phyloP scores from a whole-genome alignment of 2,797 vertebrate genomes.

The Eulemur rubriventer region DNA sequence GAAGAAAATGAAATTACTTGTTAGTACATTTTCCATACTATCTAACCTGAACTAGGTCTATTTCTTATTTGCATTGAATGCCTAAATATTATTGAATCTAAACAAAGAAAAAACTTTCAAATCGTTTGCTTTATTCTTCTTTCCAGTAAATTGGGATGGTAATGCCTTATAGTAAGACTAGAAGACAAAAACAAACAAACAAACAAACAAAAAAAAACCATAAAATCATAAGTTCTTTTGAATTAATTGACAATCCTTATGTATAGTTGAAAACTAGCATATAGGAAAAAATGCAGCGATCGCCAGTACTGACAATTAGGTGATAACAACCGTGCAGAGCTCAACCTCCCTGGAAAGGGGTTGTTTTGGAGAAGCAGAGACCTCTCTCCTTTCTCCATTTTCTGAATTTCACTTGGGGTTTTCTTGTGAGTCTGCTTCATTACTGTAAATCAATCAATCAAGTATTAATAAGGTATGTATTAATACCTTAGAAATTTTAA shows the following conservation, averaged over 20 bases:
- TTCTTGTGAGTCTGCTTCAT: neutral
- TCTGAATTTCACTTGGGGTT: neutral
- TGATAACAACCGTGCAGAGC: neutral
- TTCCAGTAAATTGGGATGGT: neutral
- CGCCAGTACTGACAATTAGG: neutral
- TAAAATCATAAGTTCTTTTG: neutral
- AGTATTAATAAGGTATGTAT: neutral
- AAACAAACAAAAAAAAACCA: neutral
- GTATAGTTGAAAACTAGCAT: neutral
- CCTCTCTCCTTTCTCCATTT: neutral
- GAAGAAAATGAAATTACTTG: neutral
- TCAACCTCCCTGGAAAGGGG: neutral
- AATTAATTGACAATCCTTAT: neutral
- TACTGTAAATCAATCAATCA: neutral
- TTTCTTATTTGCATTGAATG: slow-evolving; percentile 6
- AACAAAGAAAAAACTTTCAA: neutral
- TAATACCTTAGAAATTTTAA: neutral
- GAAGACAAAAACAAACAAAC: neutral
- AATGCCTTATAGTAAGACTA: neutral
- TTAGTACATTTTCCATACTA: neutral
- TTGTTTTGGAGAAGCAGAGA: neutral
- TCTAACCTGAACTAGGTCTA: neutral
- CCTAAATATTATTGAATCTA: neutral
- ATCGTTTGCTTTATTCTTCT: neutral
- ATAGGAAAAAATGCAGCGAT: neutral